Percentiles rank a stretch among this genome's conserved stretches.
Conservation (phyloP, 2,888 invertebrate species). For the Asteroscopus sphinx region DNA sequence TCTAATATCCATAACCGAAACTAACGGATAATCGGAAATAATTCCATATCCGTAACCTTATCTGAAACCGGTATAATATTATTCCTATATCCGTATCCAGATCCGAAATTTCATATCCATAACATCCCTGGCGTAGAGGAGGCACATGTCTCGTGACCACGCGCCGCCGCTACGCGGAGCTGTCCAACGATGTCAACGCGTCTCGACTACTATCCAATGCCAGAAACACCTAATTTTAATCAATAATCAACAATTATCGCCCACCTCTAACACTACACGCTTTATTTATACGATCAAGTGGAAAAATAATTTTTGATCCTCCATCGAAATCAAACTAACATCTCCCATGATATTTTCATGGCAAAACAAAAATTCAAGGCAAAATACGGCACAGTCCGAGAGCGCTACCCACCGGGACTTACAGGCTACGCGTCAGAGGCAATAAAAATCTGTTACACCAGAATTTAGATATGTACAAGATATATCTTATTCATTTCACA, state of each 20-base stretch:
- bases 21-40: no score
- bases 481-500: no score
- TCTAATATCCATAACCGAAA: no score
- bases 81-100: no score
- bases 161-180: constrained; percentile 28
- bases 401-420: constrained; percentile 55
- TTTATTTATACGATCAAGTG: constrained; percentile 86
- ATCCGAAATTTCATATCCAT: no score
- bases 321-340: constrained; percentile 85
- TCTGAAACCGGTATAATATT: no score
- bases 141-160: constrained; percentile 26
- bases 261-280: constrained; percentile 87
- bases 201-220: constrained; percentile 81
- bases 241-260: constrained; percentile 90
- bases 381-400: constrained; percentile 64
- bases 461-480: no score
- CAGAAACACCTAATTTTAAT: constrained; percentile 88
- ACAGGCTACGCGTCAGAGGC: constrained; percentile 62
- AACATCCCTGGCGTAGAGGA: constrained; percentile 19
- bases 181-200: constrained; percentile 51
- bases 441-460: no score
- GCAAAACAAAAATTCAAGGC: constrained; percentile 84
- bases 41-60: no score
- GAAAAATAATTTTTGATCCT: constrained; percentile 89
- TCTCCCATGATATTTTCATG: constrained; percentile 78